phyloP scores from a whole-genome alignment of 2,888 invertebrate genomes.

The Clusia tigrina region DNA sequence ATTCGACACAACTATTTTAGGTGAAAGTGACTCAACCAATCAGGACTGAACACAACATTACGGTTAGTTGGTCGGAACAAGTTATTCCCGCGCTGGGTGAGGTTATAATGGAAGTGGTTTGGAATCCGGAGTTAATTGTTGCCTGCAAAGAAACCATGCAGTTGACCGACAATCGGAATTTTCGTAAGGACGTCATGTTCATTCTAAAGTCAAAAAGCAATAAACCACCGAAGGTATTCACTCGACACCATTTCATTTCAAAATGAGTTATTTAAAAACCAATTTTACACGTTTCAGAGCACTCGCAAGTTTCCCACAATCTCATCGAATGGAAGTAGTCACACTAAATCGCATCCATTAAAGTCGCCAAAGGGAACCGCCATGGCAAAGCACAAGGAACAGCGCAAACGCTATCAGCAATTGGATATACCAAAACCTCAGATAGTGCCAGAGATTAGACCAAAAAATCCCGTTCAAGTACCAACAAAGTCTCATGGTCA shows the following conservation, averaged over 20 bases:
- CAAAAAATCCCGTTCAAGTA: constrained; percentile 10
- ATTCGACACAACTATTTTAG: constrained; percentile 61
- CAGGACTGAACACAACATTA: constrained; percentile 68
- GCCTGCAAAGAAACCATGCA: constrained; percentile 72
- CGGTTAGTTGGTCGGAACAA: constrained; percentile 68
- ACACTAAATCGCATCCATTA: constrained; percentile 43
- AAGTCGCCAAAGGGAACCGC: constrained; percentile 59
- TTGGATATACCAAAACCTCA: too few species aligned
- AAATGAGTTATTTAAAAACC: neutral
- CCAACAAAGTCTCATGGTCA: constrained; percentile 23
- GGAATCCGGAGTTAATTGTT: constrained; percentile 71
- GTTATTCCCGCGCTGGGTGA: constrained; percentile 68
- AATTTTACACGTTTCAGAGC: constrained; percentile 31
- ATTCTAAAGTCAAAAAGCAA: constrained; percentile 69
- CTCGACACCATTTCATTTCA: neutral
- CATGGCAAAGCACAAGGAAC: constrained; percentile 47
- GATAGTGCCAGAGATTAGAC: constrained; percentile 10
- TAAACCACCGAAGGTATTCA: constrained; percentile 51
- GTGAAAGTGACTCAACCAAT: constrained; percentile 67
- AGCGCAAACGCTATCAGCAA: constrained; percentile 43
- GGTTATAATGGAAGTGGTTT: constrained; percentile 69
- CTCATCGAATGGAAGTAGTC: constrained; percentile 36
- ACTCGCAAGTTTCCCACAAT: constrained; percentile 59
- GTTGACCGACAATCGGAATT: constrained; percentile 71
- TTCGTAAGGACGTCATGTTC: constrained; percentile 73